Evolutionary conservation across 2,113 vertebrate species (phyloP).

Genomic region (Dolichotis patagonum): DNA sequence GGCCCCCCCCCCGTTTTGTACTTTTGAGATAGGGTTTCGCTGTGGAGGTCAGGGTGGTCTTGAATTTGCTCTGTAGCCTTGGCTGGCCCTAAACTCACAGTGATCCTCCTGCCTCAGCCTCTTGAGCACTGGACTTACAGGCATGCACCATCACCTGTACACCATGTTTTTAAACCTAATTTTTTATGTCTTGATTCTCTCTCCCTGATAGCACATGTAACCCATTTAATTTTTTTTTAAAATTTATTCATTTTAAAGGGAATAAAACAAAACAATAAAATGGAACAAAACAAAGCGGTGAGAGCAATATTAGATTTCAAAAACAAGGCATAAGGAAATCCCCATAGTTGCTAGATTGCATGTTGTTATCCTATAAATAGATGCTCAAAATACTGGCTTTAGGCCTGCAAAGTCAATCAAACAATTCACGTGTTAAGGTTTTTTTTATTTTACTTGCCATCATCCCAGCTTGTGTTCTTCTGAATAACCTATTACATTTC

Average conservation of each 20-base stretch:
- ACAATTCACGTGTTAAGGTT: too few species aligned
- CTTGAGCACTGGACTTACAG: background rate
- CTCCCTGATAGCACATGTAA: background rate
- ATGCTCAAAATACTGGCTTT: too few species aligned
- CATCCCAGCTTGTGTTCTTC: too few species aligned
- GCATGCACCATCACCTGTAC: background rate
- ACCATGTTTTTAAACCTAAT: constrained; percentile 31
- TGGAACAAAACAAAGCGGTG: too few species aligned
- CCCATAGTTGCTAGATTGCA: too few species aligned
- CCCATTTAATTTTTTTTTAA: constrained; percentile 19
- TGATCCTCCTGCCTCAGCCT: background rate
- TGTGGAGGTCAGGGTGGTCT: background rate
- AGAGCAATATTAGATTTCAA: too few species aligned
- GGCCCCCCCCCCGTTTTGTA: background rate
- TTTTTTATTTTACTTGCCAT: too few species aligned
- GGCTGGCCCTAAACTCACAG: background rate
- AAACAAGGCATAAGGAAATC: too few species aligned
- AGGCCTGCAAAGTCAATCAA: too few species aligned
- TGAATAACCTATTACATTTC: background rate
- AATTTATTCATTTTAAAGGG: too few species aligned
- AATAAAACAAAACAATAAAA: too few species aligned
- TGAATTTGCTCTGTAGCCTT: background rate
- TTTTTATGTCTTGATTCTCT: background rate
- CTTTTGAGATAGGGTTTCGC: background rate
- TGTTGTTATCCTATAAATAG: too few species aligned